These are phyloP conservation scores for Trematomus bernacchii DNA, from an alignment of 2,797 vertebrate species.

Conservation along the genomic window DNA sequence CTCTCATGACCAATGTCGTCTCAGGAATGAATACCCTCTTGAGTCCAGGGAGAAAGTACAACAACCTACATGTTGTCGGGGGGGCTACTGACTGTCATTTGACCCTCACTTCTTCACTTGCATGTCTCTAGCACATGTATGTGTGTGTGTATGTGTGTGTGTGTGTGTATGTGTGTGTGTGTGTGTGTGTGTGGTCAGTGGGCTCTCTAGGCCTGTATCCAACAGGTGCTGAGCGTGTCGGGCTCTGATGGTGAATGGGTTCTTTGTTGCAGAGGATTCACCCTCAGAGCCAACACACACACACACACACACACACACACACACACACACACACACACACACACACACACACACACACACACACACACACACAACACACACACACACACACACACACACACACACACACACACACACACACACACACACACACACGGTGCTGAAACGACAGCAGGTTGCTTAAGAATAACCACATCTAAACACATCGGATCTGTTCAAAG, in stretches of 20 bases:
- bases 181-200: constrained; percentile 49
- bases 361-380: no score
- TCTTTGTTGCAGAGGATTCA: constrained; percentile 80
- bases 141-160: constrained; percentile 15
- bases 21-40: background rate
- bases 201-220: constrained; percentile 60
- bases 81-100: constrained; percentile 40
- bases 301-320: background rate
- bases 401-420: no score
- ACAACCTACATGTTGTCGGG: constrained; percentile 22
- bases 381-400: no score
- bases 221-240: constrained; percentile 81
- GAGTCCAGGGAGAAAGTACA: constrained; percentile 14
- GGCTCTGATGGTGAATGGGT: constrained; percentile 77
- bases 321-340: no score
- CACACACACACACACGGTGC: constrained; percentile 30
- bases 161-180: constrained; percentile 21
- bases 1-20: background rate
- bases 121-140: constrained; percentile 59
- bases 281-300: constrained; percentile 11
- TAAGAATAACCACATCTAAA: background rate
- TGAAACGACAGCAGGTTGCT: background rate
- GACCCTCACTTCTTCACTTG: constrained; percentile 54
- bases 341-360: no score
- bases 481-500: no score